Percentiles rank a stretch among this genome's conserved stretches.
Evolutionary conservation across 2,797 vertebrate species (phyloP).

Genomic region (Danio jaintianensis): DNA sequence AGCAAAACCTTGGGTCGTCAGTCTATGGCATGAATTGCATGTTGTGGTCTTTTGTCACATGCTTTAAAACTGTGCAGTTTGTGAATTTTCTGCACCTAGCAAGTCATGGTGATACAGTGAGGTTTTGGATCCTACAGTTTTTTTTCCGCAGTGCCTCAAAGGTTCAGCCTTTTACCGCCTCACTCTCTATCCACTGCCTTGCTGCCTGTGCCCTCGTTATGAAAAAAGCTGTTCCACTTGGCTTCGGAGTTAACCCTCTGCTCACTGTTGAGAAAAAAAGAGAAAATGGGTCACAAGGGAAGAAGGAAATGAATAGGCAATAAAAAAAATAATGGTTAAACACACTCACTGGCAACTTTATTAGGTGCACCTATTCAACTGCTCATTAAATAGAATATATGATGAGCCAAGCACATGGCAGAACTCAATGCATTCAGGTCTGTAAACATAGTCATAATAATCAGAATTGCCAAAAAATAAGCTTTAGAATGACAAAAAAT

Average conservation of each 20-base stretch:
- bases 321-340: background rate
- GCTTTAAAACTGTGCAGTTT: background rate
- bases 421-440: too few species aligned
- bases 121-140: constrained; percentile 5
- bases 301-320: constrained; percentile 44
- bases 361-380: too few species aligned
- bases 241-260: constrained; percentile 71
- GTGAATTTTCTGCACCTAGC: background rate
- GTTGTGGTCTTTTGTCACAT: background rate
- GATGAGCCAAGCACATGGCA: too few species aligned
- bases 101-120: background rate
- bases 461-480: too few species aligned
- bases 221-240: constrained; percentile 76
- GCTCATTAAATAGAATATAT: too few species aligned
- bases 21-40: background rate
- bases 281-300: constrained; percentile 75
- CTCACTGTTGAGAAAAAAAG: constrained; percentile 62
- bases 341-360: too few species aligned
- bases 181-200: constrained; percentile 51
- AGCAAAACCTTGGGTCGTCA: constrained; percentile 2
- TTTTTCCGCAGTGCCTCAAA: constrained; percentile 52
- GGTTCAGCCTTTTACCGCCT: constrained; percentile 60
- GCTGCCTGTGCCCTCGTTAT: constrained; percentile 70
- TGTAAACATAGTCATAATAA: too few species aligned
- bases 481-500: too few species aligned